Base-by-base conservation (phyloP, 1,140 invertebrate genomes). In the Microplitis mediator region DNA sequence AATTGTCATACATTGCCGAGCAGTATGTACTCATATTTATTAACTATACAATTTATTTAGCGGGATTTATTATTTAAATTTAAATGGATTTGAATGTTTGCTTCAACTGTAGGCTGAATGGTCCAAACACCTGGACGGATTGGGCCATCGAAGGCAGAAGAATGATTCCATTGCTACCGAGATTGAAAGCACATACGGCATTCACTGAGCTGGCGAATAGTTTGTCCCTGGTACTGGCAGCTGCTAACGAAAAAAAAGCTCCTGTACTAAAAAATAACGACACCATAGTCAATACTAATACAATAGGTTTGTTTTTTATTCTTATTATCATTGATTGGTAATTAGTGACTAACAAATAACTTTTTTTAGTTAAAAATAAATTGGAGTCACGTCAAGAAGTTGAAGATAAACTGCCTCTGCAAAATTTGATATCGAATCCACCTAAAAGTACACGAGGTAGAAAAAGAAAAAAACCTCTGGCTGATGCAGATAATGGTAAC, bases 121-220 rank as follows among this genome's bases (percentile, higher is more conserved):
- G 95, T 9, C 91, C 93, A 69, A 94, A 94, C 82, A 93, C 92
- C 73, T 90, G 90, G 62, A 90, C 93, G 78, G 94, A 94, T 85
- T 97, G 95, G 96, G 90, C 93, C 70, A 91, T 93, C 73, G 95
- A 97, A 88, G 95, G 95, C 31, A 87, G 95, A 35, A 89, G 95
- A 78, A 85, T 92, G 56, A 91, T 96, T 74, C 95, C 95, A 9
- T 85, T 97, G 45, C 88, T 97, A 84, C 93, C 94, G 4, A 89
- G 95, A 74, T 90, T 94, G 16, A 91, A 93, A 69, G 92, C 95
- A 35, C 93, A 95, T 79, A 95, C 94, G 3, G 91, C 92, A 14
- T 95, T 95, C 80, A 94, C 94, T 76, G 91, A 91, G 31, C 90
- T 96, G 77, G 95, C 95, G n/a, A 95, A 95, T 83, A 89, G 88